Base-by-base conservation (phyloP, 2,888 invertebrate genomes). In the Phymatocera aterrima region DNA sequence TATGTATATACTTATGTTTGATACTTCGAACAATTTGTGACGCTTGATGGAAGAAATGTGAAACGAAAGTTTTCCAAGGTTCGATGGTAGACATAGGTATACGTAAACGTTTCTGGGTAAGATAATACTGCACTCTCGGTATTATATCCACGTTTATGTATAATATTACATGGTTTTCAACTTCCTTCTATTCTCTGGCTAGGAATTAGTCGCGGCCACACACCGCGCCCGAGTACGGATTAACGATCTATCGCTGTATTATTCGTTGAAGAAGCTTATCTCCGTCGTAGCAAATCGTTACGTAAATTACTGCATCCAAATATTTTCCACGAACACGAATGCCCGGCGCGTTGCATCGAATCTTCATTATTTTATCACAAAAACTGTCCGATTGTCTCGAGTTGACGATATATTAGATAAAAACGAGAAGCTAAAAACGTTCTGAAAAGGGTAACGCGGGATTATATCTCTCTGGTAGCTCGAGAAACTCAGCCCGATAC, bases 201-300 rank as follows among this genome's bases (percentile, higher is more conserved):
- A 65, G 46, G 68, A 77, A 31, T 37, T 46, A 21, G 46, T 46
- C 37, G 48, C 77, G n/a, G n/a, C n/a, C n/a, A n/a, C 40, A 60
- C 57, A 40, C 75, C 75, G 75, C 60, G 57, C 18, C 77, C 40
- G 24, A 43, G 77, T 48, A 31, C 65, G n/a, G n/a, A 34, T 77
- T 34, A 51, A 77, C 77, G 65, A 51, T 3, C n/a, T 48, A n/a
- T 8, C 31, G 60, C 15, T 37, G 48, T 15, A 12, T 70, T 77
- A 21, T 28, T 48, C 6, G 18, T 51, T 18, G 31, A 51, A 61
- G 18, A 54, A 34, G 34, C 18, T 61, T 34, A 61, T 61, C 34
- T 18, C 34, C 21, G 8, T 34, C 34, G 8, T 24, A 57, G 21
- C 57, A 6, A 1, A 24, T n/a, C 51, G 51, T 6, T 51, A 21